These are phyloP conservation scores for Gymnocheta viridis DNA, from an alignment of 2,888 invertebrate species.

Conservation along the genomic window DNA sequence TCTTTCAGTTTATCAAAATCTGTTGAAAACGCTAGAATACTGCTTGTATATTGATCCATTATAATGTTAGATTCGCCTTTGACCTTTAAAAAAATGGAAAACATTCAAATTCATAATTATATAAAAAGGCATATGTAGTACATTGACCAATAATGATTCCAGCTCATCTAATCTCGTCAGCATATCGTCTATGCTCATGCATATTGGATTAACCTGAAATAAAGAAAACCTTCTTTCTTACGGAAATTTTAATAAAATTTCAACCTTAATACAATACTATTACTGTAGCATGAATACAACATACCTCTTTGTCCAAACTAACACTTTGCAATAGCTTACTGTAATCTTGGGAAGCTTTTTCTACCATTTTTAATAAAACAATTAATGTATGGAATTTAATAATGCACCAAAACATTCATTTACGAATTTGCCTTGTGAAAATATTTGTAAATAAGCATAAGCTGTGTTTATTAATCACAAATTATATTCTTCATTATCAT, in stretches of 20 bases:
- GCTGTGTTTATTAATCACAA: too few species aligned
- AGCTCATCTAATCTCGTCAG: slow-evolving; percentile 86
- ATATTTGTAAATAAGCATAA: slow-evolving; percentile 16
- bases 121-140: slow-evolving; percentile 74
- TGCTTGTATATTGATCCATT: slow-evolving; percentile 82
- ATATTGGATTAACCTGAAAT: slow-evolving; percentile 83
- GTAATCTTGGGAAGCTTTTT: slow-evolving; percentile 84
- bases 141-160: slow-evolving; percentile 85
- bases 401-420: not conserved
- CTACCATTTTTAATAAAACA: slow-evolving; percentile 79
- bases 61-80: slow-evolving; percentile 78
- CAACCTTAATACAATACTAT: too few species aligned
- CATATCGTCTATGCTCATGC: slow-evolving; percentile 87
- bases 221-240: not conserved
- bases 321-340: slow-evolving; percentile 83
- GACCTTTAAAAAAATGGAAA: slow-evolving; percentile 72
- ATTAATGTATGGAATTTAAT: not conserved
- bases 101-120: not conserved
- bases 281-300: too few species aligned
- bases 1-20: slow-evolving; percentile 84
- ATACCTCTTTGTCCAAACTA: slow-evolving; percentile 83
- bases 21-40: slow-evolving; percentile 83
- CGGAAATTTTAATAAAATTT: not conserved
- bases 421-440: not conserved
- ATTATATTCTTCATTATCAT: too few species aligned